These are phyloP conservation scores for Yoshiicerus persimilis DNA, from an alignment of 1,140 invertebrate genomes.

Conservation along the genomic window DNA sequence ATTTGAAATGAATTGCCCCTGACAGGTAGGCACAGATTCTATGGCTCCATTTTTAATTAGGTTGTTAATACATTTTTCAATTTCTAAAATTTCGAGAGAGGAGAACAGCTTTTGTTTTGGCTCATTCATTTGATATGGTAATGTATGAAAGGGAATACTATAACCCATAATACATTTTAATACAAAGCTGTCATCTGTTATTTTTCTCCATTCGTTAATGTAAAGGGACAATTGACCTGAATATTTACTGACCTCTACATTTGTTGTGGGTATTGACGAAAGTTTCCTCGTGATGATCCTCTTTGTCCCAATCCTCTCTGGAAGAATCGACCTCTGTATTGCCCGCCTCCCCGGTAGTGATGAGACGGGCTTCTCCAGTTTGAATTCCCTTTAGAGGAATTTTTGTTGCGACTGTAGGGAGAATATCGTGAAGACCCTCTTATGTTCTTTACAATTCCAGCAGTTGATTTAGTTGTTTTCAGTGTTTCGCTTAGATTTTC, in stretches of 20 bases:
- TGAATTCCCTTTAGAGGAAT: neutral
- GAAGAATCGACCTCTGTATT: neutral
- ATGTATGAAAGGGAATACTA: neutral
- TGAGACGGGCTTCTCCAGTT: neutral
- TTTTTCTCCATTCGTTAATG: neutral
- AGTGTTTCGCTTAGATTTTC: neutral
- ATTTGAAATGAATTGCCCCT: conserved; percentile 8
- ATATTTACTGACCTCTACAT: neutral
- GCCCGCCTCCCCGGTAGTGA: neutral
- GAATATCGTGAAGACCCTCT: neutral
- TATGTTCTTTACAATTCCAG: neutral
- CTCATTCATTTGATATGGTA: neutral
- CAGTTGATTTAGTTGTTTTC: neutral
- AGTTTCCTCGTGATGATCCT: neutral
- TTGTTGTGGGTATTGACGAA: neutral
- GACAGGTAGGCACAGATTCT: neutral
- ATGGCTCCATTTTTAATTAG: neutral
- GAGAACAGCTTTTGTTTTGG: neutral
- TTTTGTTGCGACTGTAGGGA: neutral
- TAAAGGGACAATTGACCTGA: neutral
- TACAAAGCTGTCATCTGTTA: neutral
- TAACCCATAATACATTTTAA: neutral
- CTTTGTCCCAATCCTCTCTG: neutral
- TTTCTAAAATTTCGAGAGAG: neutral
- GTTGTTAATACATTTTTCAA: neutral